Evolutionary conservation across 2,113 vertebrate species (phyloP).

Genomic region (Origma solitaria): DNA sequence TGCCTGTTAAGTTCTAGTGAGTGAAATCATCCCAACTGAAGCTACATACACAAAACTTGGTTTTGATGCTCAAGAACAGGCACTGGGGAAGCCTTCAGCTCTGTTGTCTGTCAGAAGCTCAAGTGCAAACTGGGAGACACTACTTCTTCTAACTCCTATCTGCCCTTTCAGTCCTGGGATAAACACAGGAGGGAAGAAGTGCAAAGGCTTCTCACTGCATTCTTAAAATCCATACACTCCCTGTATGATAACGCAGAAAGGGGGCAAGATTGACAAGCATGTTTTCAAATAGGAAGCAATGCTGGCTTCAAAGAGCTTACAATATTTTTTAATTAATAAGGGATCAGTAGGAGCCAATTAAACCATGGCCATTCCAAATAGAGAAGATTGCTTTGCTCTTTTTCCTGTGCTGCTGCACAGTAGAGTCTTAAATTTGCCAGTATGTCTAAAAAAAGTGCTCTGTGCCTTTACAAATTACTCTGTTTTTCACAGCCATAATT

Average conservation of each 20-base stretch:
- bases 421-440: background rate
- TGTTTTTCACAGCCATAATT: background rate
- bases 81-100: background rate
- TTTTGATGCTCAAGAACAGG: background rate
- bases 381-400: background rate
- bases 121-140: background rate
- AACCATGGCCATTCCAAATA: background rate
- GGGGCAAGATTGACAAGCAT: background rate
- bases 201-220: background rate
- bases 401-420: background rate
- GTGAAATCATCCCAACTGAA: background rate
- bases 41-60: background rate
- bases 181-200: background rate
- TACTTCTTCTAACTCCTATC: background rate
- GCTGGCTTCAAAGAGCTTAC: conserved; percentile 12
- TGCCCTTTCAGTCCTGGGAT: background rate
- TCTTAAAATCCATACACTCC: background rate
- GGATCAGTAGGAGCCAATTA: conserved; percentile 44
- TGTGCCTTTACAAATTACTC: background rate
- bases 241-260: background rate
- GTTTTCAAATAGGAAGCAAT: conserved; percentile 17
- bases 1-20: background rate
- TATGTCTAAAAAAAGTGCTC: background rate
- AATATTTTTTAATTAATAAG: conserved; percentile 45
- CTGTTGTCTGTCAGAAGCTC: background rate